Evolutionary conservation across 1,140 invertebrate species (phyloP), one percentile per base, ranked within the genome.

Genomic region (Dendroctonus ponderosae): DNA sequence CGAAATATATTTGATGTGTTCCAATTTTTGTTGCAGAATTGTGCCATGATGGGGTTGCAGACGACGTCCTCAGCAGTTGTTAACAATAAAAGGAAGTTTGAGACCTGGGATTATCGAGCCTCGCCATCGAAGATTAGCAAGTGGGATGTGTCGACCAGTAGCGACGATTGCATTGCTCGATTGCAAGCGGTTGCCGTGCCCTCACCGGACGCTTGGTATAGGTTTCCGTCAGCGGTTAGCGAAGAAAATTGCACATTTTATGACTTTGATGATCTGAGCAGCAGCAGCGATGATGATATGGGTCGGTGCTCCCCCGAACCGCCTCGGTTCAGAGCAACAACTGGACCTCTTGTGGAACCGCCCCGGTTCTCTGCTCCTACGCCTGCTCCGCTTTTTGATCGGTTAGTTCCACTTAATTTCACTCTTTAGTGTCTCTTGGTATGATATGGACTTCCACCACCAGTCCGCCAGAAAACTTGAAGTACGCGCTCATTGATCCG

Each of bases 21-120:
- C 26, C 1, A 26, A 26, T 41, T 38, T 41, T 56, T 56, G 37
- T 85, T 86, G 3, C 81, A 88, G 86, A 87, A 85, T 79, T 86
- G 86, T 86, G 86, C 85, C 84, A 87, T 86, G 84, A 88, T 88
- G 86, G 87, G 87, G 86, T 84, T 88, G 82, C 86, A 87, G 84
- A 85, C 85, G 79, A 87, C 86, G 77, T 85, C 86, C 81, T 84
- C 83, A 67, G 68, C 60, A 52, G 86, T 85, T 80, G 87, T 85
- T 26, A 78, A 83, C 85, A 81, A 67, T 69, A 73, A 88, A 88
- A 84, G 87, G 79, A 88, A 88, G 72, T 71, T 71, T 52, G 76
- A 79, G 37, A 72, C 74, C n/a, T 67, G 67, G 26, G 65, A 60
- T 41, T 26, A 14, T 46, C 7, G 58, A 59, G 26, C 39, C 14